phyloP scores from a whole-genome alignment of 1,140 invertebrate genomes.

The Spodoptera litura region DNA sequence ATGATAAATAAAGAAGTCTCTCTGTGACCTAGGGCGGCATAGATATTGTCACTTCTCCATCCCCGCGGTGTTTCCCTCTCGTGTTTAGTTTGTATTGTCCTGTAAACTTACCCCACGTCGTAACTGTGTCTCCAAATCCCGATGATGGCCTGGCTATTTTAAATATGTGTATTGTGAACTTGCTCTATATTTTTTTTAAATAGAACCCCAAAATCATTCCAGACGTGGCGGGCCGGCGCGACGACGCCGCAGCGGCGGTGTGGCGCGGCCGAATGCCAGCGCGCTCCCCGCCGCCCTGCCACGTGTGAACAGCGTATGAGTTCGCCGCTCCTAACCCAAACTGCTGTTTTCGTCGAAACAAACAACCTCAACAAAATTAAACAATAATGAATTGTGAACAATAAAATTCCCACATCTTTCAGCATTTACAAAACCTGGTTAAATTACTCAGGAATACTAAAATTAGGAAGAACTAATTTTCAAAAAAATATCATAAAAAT shows the following conservation, averaged over 20 bases:
- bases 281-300: conserved; percentile 77
- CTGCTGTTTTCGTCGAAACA: background rate
- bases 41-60: background rate
- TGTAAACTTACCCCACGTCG: background rate
- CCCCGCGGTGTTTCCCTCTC: conserved; percentile 3
- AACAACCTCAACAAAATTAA: background rate
- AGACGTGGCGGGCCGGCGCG: conserved; percentile 72
- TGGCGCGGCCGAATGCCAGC: conserved; percentile 75
- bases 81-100: background rate
- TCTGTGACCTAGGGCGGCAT: conserved; percentile 6
- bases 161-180: background rate
- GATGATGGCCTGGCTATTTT: conserved; percentile 32
- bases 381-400: conserved; percentile 46
- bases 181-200: background rate
- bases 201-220: conserved; percentile 51
- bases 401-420: conserved; percentile 62
- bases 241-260: conserved; percentile 58
- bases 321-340: conserved; percentile 40
- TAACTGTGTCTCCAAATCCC: conserved; percentile 4
- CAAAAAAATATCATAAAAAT: conserved; percentile 47
- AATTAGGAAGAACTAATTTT: conserved; percentile 55
- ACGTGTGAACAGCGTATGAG: conserved; percentile 64
- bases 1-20: background rate
- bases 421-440: conserved; percentile 57
- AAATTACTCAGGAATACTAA: conserved; percentile 55